Base-by-base conservation (phyloP, 1,140 invertebrate species). In the Eriosoma lanigerum region DNA sequence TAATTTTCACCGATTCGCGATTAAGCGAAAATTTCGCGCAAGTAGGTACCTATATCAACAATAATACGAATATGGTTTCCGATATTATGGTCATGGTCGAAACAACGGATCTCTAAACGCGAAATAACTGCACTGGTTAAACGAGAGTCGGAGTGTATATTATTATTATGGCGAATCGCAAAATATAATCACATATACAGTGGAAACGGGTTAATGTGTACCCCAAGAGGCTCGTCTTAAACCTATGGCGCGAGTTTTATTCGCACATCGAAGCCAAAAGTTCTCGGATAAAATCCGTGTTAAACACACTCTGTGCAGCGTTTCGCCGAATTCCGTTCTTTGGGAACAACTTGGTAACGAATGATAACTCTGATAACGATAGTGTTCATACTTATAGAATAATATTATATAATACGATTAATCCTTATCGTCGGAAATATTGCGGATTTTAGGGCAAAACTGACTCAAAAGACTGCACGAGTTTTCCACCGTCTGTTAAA, bases 181-280 rank as follows among this genome's bases (percentile, higher is more conserved):
- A 38, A 38, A 38, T 38, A 38, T 38, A 46, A 24, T 46, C 32
- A 0, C n/a, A n/a, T 24, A 10, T 48, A 56, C 26, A n/a, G 24
- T 32, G 10, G 26, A 13, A 73, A 52, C 26, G 48, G 6, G 50
- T 52, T 52, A n/a, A 38, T 38, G 52, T 73, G 32, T 29, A 54
- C 26, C 70, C 70, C 48, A 1, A 38, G 70, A 73, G 70, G 17
- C 26, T 73, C 50, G 38, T 73, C 52, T n/a, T n/a, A n/a, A n/a
- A n/a, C 29, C 9, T 50, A 6, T 10, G 19, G 19, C 24, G 32
- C 32, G 3, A 56, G 17, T 73, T 73, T 73, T 54, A 56, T 73
- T 21, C 52, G 19, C 9, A 5, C n/a, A 38, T 73, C 29, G 50
- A 46, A 54, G 29, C 46, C 50, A 73, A 73, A 54, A 73, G 50